These are phyloP conservation scores for Drymodes brunneopygia DNA, from an alignment of 2,113 vertebrate genomes.

Conservation along the genomic window DNA sequence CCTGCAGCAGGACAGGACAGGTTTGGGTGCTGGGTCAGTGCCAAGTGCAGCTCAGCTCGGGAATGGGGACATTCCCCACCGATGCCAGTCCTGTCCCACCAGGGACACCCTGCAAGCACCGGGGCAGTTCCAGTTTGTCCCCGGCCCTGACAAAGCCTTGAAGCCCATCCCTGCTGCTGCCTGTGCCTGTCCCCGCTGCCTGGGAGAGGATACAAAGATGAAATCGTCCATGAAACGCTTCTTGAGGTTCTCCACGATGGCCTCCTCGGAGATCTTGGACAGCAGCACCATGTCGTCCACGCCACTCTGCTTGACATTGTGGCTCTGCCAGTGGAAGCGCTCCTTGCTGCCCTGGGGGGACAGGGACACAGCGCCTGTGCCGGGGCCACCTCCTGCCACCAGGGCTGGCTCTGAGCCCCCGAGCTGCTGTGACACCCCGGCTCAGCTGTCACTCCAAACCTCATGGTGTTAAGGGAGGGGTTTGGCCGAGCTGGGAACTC, in stretches of 20 bases:
- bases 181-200: rapidly evolving
- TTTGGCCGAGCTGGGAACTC: neutral
- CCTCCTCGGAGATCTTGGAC: conserved; percentile 91
- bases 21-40: neutral
- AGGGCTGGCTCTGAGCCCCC: neutral
- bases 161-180: neutral
- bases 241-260: conserved; percentile 95
- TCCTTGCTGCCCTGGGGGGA: conserved; percentile 85
- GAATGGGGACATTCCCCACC: rapidly evolving
- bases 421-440: neutral
- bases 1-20: rapidly evolving
- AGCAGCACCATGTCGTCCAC: conserved; percentile 99
- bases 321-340: conserved; percentile 96
- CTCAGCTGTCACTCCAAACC: neutral
- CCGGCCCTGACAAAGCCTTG: neutral
- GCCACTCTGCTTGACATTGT: conserved; percentile 96
- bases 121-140: neutral
- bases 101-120: neutral
- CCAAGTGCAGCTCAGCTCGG: neutral
- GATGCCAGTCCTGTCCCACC: neutral
- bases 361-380: neutral
- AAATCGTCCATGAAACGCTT: conserved; percentile 96
- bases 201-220: conserved; percentile 89
- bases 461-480: neutral
- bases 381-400: neutral